These are phyloP conservation scores for Hyperoplus lanceolatus DNA, from an alignment of 2,797 vertebrate species.

Conservation along the genomic window DNA sequence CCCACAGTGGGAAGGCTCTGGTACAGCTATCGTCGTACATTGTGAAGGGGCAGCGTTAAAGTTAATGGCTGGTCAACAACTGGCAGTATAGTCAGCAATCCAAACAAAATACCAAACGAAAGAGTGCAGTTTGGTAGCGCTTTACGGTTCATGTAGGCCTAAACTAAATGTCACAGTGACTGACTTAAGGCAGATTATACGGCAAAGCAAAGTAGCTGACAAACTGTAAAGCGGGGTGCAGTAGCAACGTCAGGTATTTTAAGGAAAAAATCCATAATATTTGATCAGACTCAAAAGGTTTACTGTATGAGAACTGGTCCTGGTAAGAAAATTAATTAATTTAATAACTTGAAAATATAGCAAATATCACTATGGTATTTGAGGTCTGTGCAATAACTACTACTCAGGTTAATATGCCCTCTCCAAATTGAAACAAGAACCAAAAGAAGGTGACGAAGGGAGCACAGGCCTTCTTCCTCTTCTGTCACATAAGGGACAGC, in stretches of 20 bases:
- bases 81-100: constrained; percentile 19
- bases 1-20: background rate
- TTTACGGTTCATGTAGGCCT: background rate
- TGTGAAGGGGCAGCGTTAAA: constrained; percentile 20
- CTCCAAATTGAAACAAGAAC: no score
- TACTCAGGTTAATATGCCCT: no score
- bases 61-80: background rate
- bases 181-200: background rate
- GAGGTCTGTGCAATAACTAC: no score
- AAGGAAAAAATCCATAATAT: background rate
- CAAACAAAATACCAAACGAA: background rate
- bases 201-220: constrained; percentile 3
- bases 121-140: background rate
- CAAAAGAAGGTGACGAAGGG: no score
- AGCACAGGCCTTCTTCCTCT: background rate
- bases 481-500: constrained; percentile 6
- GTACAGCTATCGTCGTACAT: background rate
- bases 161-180: background rate
- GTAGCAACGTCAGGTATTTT: background rate
- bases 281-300: no score
- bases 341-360: no score
- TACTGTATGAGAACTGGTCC: no score
- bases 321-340: no score
- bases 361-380: no score
- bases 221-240: background rate